Evolutionary conservation across 2,888 invertebrate species (phyloP), one percentile per base, ranked within the genome.

Genomic region (Drosophila trichaetosa): DNA sequence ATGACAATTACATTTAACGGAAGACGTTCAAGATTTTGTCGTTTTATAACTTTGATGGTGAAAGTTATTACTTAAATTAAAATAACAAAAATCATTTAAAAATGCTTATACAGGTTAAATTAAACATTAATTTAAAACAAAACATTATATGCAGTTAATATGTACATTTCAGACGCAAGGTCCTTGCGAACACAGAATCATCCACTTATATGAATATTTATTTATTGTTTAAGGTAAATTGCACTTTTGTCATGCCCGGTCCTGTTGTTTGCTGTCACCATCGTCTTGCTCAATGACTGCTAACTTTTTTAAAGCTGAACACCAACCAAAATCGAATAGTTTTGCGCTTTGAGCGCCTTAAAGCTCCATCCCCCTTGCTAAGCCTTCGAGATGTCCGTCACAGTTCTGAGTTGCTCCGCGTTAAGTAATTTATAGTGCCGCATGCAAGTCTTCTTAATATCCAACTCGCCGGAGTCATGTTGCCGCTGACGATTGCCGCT

Each of bases 201-300:
- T 38, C 27, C 27, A 11, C 16, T 46, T 16, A 46, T 24, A 2
- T 16, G 4, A 21, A 8, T 16, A 16, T 16, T 6, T 24, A 31
- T 59, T 27, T 52, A 18, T 27, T 7, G 21, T 21, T 42, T 66
- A 49, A 54, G 56, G 53, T 62, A 67, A 54, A 89, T 89, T 89
- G 89, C 89, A 89, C 89, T 83, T 77, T 77, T 67, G 64, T 74
- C 73, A 84, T 81, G 82, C 89, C 89, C 89, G 86, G 83, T 79
- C 79, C 79, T 82, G 48, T 64, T 18, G 64, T 38, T 59, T 27
- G 49, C 46, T 53, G 58, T 58, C 49, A 48, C 31, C 13, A 58
- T 24, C 56, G 4, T 38, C 13, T 46, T 46, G 58, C 18, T 18
- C 34, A 4, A n/a, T 36, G 62, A 58, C 65, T 56, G 31, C 36